Conservation (phyloP, 1,140 invertebrate genomes). For the Drosophila sturtevanti region DNA sequence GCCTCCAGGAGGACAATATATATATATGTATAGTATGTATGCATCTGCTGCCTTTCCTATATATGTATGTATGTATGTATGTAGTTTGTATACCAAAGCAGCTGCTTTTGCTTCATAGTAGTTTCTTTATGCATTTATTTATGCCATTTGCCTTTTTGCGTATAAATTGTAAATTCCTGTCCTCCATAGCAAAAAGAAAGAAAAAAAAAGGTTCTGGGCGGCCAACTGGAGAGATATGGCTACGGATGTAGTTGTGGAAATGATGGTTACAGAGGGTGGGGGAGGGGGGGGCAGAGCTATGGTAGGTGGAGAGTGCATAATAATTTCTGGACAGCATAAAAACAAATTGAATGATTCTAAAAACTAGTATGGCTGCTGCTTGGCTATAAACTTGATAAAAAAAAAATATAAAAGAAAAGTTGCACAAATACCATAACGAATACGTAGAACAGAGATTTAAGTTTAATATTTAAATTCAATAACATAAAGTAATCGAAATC, state of each 20-base stretch:
- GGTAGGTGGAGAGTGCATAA: not conserved
- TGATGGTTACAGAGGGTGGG: no score
- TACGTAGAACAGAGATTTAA: no score
- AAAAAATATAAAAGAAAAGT: no score
- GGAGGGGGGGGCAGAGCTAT: no score
- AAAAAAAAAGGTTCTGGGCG: not conserved
- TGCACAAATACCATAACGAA: no score
- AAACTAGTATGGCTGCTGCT: no score
- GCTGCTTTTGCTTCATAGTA: no score
- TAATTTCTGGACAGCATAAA: not conserved
- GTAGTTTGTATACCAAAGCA: not conserved
- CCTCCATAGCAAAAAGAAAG: constrained; percentile 1
- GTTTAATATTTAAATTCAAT: no score
- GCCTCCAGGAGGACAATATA: constrained; percentile 1
- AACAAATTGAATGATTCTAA: no score
- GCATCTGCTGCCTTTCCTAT: not conserved
- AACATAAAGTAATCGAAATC: no score
- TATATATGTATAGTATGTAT: not conserved
- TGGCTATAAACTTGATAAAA: no score
- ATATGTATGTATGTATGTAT: constrained; percentile 49
- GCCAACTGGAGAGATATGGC: no score
- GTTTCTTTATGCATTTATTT: constrained; percentile 44
- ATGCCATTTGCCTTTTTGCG: constrained; percentile 39
- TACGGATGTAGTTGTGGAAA: not conserved
- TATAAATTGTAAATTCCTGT: constrained; percentile 57